Conservation (phyloP, 2,797 vertebrate genomes). For the Lophius americanus region DNA sequence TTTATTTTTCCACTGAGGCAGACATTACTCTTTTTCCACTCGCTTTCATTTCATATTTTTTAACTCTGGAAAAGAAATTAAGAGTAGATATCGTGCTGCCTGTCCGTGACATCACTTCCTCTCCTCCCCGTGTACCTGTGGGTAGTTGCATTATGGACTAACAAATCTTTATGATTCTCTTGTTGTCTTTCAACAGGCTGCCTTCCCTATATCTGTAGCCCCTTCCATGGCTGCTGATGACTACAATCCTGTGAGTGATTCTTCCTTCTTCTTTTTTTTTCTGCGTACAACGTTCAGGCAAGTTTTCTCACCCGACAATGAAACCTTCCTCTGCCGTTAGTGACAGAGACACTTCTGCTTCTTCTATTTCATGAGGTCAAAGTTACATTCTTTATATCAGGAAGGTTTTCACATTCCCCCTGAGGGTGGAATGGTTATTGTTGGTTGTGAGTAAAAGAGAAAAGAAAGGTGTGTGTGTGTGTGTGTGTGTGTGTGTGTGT, state of each 20-base stretch:
- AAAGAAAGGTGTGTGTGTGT: not conserved
- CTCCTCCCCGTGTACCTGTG: constrained; percentile 6
- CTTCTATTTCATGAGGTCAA: constrained; percentile 31
- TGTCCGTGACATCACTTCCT: constrained; percentile 60
- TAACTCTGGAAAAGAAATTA: not conserved
- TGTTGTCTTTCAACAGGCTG: constrained; percentile 76
- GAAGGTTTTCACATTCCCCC: not conserved
- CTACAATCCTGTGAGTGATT: constrained; percentile 86
- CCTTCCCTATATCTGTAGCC: constrained; percentile 78
- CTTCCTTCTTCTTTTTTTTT: constrained; percentile 3
- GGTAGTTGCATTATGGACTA: constrained; percentile 3
- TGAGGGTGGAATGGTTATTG: not conserved
- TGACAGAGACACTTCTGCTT: constrained; percentile 39
- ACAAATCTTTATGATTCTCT: constrained; percentile 11
- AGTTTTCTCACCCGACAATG: not conserved
- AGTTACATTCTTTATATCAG: not conserved
- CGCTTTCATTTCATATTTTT: not conserved
- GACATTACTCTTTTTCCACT: not conserved
- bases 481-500: not conserved
- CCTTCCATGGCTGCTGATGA: constrained; percentile 87
- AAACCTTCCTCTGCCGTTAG: not conserved
- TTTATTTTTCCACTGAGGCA: not conserved
- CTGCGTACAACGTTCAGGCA: not conserved
- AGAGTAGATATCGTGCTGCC: not conserved
- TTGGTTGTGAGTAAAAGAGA: not conserved